Evolutionary conservation across 2,113 vertebrate species (phyloP), one percentile per base, ranked within the genome.

Genomic region (Perca schrenkii): DNA sequence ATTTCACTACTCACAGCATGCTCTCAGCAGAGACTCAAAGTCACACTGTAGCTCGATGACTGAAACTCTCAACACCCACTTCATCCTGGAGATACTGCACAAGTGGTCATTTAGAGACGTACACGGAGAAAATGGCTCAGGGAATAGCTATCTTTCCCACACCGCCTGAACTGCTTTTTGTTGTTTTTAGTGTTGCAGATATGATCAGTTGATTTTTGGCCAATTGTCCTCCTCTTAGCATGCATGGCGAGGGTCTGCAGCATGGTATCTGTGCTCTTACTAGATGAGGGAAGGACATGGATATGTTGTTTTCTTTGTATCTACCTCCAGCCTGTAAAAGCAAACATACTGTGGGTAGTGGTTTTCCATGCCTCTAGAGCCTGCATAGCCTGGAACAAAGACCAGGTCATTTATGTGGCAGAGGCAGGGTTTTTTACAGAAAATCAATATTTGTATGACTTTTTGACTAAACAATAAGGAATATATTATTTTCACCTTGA

Each of bases 171-270:
- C 75, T 75, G 71, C 58, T 70, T 66, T 68, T 40, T 89, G 91
- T 93, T 93, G 86, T 86, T 84, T 89, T 91, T 89, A 87, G 84
- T 17, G 43, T 69, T 79, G 82, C 72, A 83, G 91, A 94, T 94
- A 86, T 63, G 70, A 93, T 92, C 90, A 67, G 40, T 56, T 82
- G 83, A 79, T 85, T 89, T 82, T 64, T 61, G 67, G 72, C 78
- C 80, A 54, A 88, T 89, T 82, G 46, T 91, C 75, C 83, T 64
- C 83, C 79, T 91, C 79, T 88, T 84, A 73, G 73, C 66, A 80
- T 83, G 83, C 84, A 72, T 22, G 31, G 83, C 60, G 53, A 2
- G 50, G 61, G 85, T 83, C 50, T 88, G 49, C 67, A 70, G 54
- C 76, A 4, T 22, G 74, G 60, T 88, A 84, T 89, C 83, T 78